Conservation (phyloP, 2,113 vertebrate genomes). For the Colaptes auratus region DNA sequence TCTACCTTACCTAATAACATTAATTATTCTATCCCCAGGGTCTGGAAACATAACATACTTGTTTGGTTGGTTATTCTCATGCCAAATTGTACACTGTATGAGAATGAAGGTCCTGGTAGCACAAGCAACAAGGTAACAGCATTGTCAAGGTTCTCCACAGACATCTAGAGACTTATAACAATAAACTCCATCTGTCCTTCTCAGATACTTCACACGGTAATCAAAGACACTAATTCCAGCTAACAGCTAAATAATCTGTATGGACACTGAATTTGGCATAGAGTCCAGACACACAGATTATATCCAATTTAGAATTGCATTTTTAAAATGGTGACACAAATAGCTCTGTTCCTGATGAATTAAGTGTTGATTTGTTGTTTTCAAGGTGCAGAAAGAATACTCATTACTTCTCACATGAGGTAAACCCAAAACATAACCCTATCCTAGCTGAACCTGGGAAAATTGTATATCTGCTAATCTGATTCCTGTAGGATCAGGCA, state of each 20-base stretch:
- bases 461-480: background rate
- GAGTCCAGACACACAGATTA: background rate
- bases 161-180: background rate
- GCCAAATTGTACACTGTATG: background rate
- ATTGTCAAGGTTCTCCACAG: background rate
- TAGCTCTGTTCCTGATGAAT: background rate
- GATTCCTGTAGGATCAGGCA: background rate
- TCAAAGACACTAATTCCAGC: background rate
- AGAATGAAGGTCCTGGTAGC: background rate
- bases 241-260: background rate
- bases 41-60: background rate
- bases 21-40: background rate
- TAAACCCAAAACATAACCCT: too few relatives aligned
- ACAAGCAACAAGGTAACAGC: background rate
- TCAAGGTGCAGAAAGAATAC: background rate
- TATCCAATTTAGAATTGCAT: background rate
- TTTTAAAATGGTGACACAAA: background rate
- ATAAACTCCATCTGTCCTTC: background rate
- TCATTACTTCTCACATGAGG: background rate
- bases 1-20: background rate
- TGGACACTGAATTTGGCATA: background rate
- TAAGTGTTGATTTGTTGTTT: background rate
- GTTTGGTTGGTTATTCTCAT: background rate
- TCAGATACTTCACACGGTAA: background rate
- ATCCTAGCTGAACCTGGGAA: too few relatives aligned